Evolutionary conservation across 37 sponge, comb jelly and placozoan genomes (phyloP), one percentile per base, ranked within the genome.

Genomic region (Oscarella lobularis): DNA sequence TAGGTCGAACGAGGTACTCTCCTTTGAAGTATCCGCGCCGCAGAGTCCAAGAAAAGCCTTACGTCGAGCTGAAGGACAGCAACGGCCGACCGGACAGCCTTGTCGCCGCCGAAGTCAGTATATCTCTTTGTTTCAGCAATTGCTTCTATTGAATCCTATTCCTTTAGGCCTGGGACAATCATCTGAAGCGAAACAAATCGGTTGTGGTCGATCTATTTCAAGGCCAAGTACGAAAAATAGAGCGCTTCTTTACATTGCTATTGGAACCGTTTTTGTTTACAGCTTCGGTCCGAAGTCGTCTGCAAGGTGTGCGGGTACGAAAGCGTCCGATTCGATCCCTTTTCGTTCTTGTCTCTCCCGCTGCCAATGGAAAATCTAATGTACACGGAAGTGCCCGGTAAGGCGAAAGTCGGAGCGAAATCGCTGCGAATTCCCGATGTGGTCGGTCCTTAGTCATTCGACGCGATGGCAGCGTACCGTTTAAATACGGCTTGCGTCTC

Each of bases 321-420:
- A 9, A 95, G 92, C 74, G 90, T 91, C 34, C 70, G 83, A 41
- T 98, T 98, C 80, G 99, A 98, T 66, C 99, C 99, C 31, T 98
- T 98, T 85, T 91, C 99, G 2, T 98, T 91, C 76, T 90, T 98
- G 39, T 94, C 99, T 30, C 86, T 98, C 6, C 99, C 99, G 1
- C 90, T 98, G 2, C 95, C 95, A 20, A 76, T 91, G 85, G 95
- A 98, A 67, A 82, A 86, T 41, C 84, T 80, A 27, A 75, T 85
- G 35, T 84, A 81, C 74, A 54, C 94, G 39, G 95, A 98, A 67
- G 81, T 85, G 5, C 81, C 79, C 32, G 85, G 89, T 89, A 69
- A 77, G 87, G 74, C 4, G n/a, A n/a, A n/a, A n/a, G n/a, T n/a
- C n/a, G n/a, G n/a, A n/a, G n/a, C n/a, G n/a, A n/a, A n/a, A n/a